A percentile compares a stretch with the other conserved stretches of the same genome.
phyloP scores from a whole-genome alignment of 2,797 vertebrate genomes.

The Sebastolobus altivelis region DNA sequence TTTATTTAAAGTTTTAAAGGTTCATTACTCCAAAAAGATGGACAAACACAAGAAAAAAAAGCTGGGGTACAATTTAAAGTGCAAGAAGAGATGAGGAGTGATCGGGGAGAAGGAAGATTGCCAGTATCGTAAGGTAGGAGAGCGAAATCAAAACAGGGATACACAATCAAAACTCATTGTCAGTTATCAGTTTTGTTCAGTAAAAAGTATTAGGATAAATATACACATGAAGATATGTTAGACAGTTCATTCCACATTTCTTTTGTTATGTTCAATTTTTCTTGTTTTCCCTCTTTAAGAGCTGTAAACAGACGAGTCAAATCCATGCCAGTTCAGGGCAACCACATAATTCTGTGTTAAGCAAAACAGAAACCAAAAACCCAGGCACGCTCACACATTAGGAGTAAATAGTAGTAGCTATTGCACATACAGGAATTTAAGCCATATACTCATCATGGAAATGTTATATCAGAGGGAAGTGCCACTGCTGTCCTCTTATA shows the following conservation, averaged over 20 bases:
- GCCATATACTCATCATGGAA: conserved; percentile 72
- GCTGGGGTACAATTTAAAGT: conserved; percentile 78
- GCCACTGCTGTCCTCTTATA: conserved; percentile 41
- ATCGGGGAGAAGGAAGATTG: conserved; percentile 39
- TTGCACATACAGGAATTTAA: conserved; percentile 90
- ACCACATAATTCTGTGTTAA: conserved; percentile 59
- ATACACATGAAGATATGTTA: conserved; percentile 66
- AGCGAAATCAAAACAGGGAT: conserved; percentile 58
- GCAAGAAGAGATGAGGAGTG: conserved; percentile 73
- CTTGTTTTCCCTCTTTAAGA: conserved; percentile 46
- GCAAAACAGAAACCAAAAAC: conserved; percentile 54
- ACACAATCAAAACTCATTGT: conserved; percentile 65
- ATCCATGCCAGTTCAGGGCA: conserved; percentile 67
- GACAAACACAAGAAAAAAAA: conserved; percentile 60
- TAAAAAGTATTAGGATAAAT: conserved; percentile 75
- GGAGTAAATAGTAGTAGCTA: conserved; percentile 78
- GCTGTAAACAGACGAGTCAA: conserved; percentile 63
- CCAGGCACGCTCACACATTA: conserved; percentile 54
- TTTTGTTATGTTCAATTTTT: conserved; percentile 50
- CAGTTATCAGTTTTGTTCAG: conserved; percentile 52
- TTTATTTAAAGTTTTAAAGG: conserved; percentile 85
- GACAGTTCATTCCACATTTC: conserved; percentile 66
- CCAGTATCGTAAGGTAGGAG: conserved; percentile 46
- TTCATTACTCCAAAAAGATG: conserved; percentile 73
- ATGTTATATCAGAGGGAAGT: conserved; percentile 62